Evolutionary conservation across 2,113 vertebrate species (phyloP).

Genomic region (Periophthalmodon schlosseri): DNA sequence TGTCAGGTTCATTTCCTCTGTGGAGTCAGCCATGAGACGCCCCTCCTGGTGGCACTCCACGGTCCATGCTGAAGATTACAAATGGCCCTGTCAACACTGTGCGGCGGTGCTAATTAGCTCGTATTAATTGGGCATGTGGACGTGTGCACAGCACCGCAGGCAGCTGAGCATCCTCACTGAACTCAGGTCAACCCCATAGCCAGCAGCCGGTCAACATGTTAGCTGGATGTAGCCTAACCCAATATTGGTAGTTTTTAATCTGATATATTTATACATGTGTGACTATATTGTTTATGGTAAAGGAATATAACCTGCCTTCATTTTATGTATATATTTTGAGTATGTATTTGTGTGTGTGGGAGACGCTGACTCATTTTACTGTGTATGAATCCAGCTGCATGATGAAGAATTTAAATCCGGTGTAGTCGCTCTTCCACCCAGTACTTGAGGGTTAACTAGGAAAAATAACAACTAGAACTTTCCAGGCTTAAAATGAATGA

Average conservation of each 20-base stretch:
- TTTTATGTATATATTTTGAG: too few relatives aligned
- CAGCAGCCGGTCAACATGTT: too few relatives aligned
- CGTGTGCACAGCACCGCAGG: constrained; percentile 18
- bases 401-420: too few relatives aligned
- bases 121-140: constrained; percentile 53
- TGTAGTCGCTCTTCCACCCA: too few relatives aligned
- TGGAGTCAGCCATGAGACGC: constrained; percentile 2
- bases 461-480: neutral
- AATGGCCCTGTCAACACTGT: constrained; percentile 32
- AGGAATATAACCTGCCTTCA: too few relatives aligned
- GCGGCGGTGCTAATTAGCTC: constrained; percentile 54
- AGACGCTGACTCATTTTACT: too few relatives aligned
- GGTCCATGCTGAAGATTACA: constrained; percentile 34
- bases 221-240: neutral
- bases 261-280: neutral
- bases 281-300: too few relatives aligned
- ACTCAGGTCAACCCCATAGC: neutral
- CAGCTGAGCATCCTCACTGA: constrained; percentile 14
- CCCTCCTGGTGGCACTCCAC: constrained; percentile 22
- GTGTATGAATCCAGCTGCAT: too few relatives aligned
- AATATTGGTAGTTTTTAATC: neutral
- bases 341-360: too few relatives aligned
- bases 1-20: constrained; percentile 3
- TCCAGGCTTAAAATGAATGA: neutral
- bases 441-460: neutral